phyloP scores from a whole-genome alignment of 2,797 vertebrate genomes.

The Danio choprae region DNA sequence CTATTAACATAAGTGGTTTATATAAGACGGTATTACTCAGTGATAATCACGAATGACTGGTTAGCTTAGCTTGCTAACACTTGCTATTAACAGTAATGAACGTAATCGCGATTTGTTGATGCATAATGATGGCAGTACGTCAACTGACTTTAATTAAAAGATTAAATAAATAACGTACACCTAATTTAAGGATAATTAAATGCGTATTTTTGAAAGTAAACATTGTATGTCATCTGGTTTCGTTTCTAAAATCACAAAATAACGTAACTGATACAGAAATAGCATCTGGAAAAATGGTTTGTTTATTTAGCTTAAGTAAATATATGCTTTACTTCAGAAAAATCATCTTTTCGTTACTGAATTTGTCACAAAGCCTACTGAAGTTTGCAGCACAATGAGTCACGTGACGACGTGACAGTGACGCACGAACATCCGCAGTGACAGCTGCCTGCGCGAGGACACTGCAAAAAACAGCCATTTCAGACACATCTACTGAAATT shows the following conservation, averaged over 20 bases:
- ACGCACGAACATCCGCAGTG: slow-evolving; percentile 27
- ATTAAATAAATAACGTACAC: neutral
- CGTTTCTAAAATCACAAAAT: too few species aligned
- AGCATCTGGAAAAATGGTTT: neutral
- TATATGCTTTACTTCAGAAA: too few species aligned
- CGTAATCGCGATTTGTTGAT: neutral
- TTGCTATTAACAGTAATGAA: neutral
- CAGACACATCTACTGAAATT: neutral
- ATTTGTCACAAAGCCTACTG: neutral
- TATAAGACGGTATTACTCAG: neutral
- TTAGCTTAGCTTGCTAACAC: neutral
- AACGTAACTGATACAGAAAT: neutral
- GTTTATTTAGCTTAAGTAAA: neutral
- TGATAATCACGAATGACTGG: neutral
- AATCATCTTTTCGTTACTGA: too few species aligned
- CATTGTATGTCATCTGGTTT: neutral
- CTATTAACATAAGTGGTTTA: neutral
- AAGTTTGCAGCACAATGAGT: neutral
- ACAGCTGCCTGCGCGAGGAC: slow-evolving; percentile 31
- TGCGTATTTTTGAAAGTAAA: neutral
- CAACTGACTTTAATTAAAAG: neutral
- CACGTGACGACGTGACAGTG: slow-evolving; percentile 23
- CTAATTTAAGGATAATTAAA: neutral
- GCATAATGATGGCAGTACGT: neutral
- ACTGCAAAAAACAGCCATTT: neutral